Conservation (phyloP, 2,113 vertebrate species). For the Mionectes macconnelli region DNA sequence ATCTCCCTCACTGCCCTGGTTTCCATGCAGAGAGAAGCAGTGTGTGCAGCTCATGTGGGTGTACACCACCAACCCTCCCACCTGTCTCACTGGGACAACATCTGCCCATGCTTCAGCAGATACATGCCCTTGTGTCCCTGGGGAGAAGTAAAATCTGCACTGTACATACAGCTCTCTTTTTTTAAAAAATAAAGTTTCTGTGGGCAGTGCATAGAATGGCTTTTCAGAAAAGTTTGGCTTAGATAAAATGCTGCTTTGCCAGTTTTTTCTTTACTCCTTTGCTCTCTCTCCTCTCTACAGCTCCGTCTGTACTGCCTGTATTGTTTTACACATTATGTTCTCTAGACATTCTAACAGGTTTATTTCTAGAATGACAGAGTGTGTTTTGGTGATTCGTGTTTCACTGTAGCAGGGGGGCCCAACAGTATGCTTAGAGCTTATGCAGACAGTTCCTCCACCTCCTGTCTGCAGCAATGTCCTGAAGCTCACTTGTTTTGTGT, state of each 20-base stretch:
- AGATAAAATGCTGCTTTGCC: not conserved
- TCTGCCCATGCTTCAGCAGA: not conserved
- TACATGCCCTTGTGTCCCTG: not conserved
- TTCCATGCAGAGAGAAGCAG: not conserved
- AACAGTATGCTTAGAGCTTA: not conserved
- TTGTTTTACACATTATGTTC: not conserved
- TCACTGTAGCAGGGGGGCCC: not conserved
- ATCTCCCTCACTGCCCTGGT: not conserved
- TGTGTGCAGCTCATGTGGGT: not conserved
- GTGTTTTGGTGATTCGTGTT: not conserved
- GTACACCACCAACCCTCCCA: not conserved
- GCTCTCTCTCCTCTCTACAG: not conserved
- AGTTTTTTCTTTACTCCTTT: not conserved
- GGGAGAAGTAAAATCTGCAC: not conserved
- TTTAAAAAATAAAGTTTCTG: not conserved
- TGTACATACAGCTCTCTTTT: not conserved
- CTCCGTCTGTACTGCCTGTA: not conserved
- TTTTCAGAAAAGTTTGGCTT: not conserved
- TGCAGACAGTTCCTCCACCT: not conserved
- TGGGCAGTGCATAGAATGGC: not conserved
- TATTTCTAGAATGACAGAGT: not conserved
- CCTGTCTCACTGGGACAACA: fast-evolving
- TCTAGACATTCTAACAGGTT: not conserved
- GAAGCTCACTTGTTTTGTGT: not conserved
- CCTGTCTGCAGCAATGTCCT: not conserved